Percentiles rank a stretch among this genome's conserved stretches.
phyloP scores from a whole-genome alignment of 2,888 invertebrate species.

The Liopterus haemorrhoidalis region DNA sequence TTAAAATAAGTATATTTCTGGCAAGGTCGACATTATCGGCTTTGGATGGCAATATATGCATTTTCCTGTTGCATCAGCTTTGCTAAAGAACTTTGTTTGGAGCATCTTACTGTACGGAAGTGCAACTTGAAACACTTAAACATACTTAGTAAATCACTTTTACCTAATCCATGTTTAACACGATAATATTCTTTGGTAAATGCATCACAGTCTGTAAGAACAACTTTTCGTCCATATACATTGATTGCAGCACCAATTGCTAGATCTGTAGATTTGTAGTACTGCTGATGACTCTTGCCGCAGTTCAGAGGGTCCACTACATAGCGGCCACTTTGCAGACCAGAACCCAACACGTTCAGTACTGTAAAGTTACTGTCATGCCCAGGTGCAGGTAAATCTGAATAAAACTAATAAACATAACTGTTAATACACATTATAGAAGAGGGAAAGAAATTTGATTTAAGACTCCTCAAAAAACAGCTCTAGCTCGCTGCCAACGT shows the following conservation, averaged over 20 bases:
- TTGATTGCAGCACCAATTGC: slow-evolving; percentile 75
- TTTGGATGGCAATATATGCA: too few relatives aligned
- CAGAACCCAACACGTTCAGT: slow-evolving; percentile 58
- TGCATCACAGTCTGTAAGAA: slow-evolving; percentile 76
- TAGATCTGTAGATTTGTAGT: slow-evolving; percentile 67
- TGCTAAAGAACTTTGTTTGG: too few relatives aligned
- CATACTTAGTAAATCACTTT: too few relatives aligned
- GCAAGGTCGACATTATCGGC: too few relatives aligned
- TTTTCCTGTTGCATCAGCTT: too few relatives aligned
- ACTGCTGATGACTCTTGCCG: slow-evolving; percentile 47
- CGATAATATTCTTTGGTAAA: slow-evolving; percentile 82
- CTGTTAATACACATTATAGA: too few relatives aligned
- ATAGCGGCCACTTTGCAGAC: slow-evolving; percentile 50
- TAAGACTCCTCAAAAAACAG: too few relatives aligned
- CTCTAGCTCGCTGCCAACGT: too few relatives aligned
- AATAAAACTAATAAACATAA: slow-evolving; percentile 10
- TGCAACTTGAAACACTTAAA: too few relatives aligned
- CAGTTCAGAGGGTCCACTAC: slow-evolving; percentile 54
- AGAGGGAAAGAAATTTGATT: too few relatives aligned
- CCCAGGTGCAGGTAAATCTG: slow-evolving; percentile 47
- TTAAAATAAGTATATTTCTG: too few relatives aligned
- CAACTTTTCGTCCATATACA: slow-evolving; percentile 73
- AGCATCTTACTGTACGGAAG: too few relatives aligned
- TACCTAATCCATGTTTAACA: slow-evolving; percentile 60
- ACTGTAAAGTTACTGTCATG: slow-evolving; percentile 49